Evolutionary conservation across 2,888 invertebrate species (phyloP), one percentile per base, ranked within the genome.

Genomic region (Sphecodes monilicornis): DNA sequence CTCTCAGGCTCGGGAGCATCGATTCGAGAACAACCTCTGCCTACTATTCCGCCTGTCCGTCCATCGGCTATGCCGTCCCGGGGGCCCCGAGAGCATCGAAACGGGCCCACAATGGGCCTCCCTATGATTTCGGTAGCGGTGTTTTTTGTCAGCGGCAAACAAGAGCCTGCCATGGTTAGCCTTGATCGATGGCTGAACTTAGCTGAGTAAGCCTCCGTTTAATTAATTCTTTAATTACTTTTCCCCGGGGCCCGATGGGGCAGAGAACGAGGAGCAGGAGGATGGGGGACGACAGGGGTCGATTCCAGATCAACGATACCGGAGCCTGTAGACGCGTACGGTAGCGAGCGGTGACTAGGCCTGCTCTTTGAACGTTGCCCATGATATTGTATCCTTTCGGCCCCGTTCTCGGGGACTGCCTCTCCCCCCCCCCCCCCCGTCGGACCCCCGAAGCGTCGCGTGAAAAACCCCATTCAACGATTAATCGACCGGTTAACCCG

Each of bases 221-320:
- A 93, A 94, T 94, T 94, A 94, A 93, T 93, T 94, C 93, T 92
- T 93, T 94, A 93, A 94, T 94, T 94, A 94, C 93, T 93, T 93
- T 92, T 89, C 89, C 84, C 79, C 73, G 70, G 36, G 36, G 11
- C 22, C 22, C 66, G 64, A 64, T 57, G 54, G n/a, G 13, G 18
- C 16, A 5, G 22, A n/a, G 54, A 32, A n/a, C 57, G 36, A 43
- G 32, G 41, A 26, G 68, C 18, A 2, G 39, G 32, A n/a, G 26
- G 50, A 75, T 3, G 26, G 26, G 57, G 26, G 26, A 50, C 13
- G 26, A 57, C 26, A 26, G 32, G 54, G 68, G 76, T 71, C 76
- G 90, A 91, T 90, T 87, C 84, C 76, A 85, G 91, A 91, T 91
- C 89, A 54, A 74, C 88, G 90, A 88, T 91, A 91, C 88, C n/a